Base-by-base conservation (phyloP, 2,888 invertebrate species). In the Opisthograptis luteolata region DNA sequence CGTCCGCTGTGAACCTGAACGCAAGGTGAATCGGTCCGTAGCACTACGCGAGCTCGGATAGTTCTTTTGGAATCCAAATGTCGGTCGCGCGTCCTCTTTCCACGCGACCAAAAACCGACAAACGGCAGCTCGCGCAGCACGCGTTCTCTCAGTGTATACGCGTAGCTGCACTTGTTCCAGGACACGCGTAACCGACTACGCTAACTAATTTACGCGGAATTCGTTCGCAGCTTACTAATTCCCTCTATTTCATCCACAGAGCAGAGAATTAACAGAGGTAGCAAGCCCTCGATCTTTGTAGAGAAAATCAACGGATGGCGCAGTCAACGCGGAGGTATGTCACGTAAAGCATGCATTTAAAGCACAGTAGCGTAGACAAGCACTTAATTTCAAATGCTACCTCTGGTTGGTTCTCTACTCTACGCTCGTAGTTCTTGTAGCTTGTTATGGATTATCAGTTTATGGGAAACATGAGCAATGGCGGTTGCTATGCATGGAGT, bases 281-380 rank as follows among this genome's bases (percentile, higher is more conserved):
- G 81, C 86, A 88, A 89, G 79, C 60, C 84, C 43, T 76, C 86
- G 46, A 79, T 76, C 56, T 70, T 84, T 60, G 67, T 89, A 61
- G 80, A 85, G 64, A 89, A 83, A 74, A 77, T 85, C 81, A 88
- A 89, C 78, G 88, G 88, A 3, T 90, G 89, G 88, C 87, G 90
- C 64, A 89, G 88, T 66, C 89, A 89, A 62, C 87, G 90, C 55
- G 89, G 89, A 90, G 90, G 90, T 90, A 89, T 73, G 89, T 84
- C 24, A 9, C 9, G 37, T 17, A 43, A 50, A 67, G 78, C 81
- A 81, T 81, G 81, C 64, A 13, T 76, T 79, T 77, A 68, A 27
- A 42, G 60, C 58, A 65, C 62, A 46, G 37, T 54, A 54, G 45
- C 9, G 27, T 42, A 39, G 10, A 43, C 17, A 22, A 17, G 43